phyloP scores from a whole-genome alignment of 1,140 invertebrate genomes.

The Drosophila miranda region DNA sequence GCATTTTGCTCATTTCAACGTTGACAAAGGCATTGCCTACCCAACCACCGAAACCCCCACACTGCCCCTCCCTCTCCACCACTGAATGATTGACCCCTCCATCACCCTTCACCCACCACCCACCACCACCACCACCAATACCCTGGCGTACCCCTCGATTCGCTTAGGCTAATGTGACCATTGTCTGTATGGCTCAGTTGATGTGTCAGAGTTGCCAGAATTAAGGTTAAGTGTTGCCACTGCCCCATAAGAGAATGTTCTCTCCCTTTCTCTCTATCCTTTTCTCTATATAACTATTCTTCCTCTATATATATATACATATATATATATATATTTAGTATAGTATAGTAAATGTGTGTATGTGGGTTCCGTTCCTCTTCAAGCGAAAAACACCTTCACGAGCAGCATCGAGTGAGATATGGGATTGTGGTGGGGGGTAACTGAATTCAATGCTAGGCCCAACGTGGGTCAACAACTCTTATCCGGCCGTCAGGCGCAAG shows the following conservation, averaged over 20 bases:
- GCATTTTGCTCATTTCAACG: constrained; percentile 74
- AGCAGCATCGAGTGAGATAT: constrained; percentile 8
- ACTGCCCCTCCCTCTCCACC: neutral
- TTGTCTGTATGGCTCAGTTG: constrained; percentile 43
- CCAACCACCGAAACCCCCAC: neutral
- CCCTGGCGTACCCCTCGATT: constrained; percentile 9
- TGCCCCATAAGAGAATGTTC: neutral
- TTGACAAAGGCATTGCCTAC: constrained; percentile 47
- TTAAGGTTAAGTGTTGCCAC: constrained; percentile 64
- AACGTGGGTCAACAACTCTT: constrained; percentile 71
- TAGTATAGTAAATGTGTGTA: neutral
- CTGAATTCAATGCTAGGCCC: constrained; percentile 40
- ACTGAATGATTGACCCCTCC: neutral
- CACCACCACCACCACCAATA: neutral
- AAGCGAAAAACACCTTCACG: neutral
- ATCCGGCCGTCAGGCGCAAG: constrained; percentile 48
- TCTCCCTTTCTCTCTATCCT: neutral
- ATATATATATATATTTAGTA: neutral
- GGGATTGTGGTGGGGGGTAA: neutral
- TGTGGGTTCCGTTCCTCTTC: neutral
- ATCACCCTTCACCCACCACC: neutral
- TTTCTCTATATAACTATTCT: constrained; percentile 7
- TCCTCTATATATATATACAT: neutral
- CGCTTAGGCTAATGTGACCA: constrained; percentile 64
- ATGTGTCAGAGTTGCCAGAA: constrained; percentile 55